Percentiles rank a stretch among this genome's conserved stretches.
Conservation (phyloP, 2,888 invertebrate genomes). For the Chironomus tentans region DNA sequence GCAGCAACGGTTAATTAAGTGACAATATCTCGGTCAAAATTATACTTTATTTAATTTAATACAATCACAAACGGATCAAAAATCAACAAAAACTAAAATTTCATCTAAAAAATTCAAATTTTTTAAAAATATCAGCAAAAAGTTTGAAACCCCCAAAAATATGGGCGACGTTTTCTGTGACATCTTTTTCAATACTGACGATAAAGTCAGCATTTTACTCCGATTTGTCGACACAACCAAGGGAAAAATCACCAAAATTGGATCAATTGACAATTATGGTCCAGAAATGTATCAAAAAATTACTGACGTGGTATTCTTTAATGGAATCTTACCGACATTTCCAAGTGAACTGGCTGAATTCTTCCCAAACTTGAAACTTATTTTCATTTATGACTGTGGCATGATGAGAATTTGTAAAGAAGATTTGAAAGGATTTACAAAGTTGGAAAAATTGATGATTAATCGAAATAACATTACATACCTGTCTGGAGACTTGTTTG, state of each 20-base stretch:
- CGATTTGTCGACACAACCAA: background rate
- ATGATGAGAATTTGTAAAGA: background rate
- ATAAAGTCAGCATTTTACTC: too few relatives aligned
- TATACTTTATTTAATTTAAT: too few relatives aligned
- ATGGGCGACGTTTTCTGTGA: background rate
- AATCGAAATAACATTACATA: background rate
- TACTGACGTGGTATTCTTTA: background rate
- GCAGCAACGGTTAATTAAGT: too few relatives aligned
- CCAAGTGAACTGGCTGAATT: background rate
- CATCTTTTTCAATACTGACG: background rate
- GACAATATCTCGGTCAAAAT: too few relatives aligned
- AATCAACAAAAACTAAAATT: too few relatives aligned
- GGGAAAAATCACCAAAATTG: background rate
- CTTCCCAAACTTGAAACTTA: background rate
- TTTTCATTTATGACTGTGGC: background rate
- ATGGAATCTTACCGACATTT: background rate
- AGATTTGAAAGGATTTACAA: background rate
- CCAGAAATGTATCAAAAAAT: background rate
- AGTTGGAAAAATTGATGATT: background rate
- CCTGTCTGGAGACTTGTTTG: background rate
- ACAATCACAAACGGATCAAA: too few relatives aligned
- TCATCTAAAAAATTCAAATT: too few relatives aligned
- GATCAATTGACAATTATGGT: background rate
- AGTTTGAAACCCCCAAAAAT: too few relatives aligned
- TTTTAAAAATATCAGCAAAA: too few relatives aligned